phyloP scores from a whole-genome alignment of 2,888 invertebrate genomes.

The Tethea ocularis region DNA sequence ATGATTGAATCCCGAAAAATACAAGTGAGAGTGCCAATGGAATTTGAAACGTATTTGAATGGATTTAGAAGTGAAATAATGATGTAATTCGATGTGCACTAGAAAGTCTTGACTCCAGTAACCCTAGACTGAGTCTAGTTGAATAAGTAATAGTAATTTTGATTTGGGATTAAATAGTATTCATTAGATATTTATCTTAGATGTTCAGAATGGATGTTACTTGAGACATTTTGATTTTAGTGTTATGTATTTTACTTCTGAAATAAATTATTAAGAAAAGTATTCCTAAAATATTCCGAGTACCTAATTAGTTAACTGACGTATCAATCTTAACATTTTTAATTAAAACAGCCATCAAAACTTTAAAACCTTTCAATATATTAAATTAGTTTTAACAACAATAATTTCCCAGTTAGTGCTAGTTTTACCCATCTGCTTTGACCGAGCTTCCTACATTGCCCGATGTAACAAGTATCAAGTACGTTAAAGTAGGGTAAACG shows the following conservation, averaged over 20 bases:
- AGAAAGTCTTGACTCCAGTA: slow-evolving; percentile 60
- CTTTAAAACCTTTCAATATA: no score
- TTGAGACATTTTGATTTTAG: neutral
- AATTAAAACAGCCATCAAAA: no score
- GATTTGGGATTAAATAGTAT: slow-evolving; percentile 35
- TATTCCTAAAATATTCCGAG: no score
- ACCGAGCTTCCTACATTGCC: no score
- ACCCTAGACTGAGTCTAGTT: slow-evolving; percentile 47
- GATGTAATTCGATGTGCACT: slow-evolving; percentile 32
- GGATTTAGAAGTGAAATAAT: slow-evolving; percentile 38
- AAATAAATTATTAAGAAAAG: no score
- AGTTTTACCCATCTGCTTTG: no score
- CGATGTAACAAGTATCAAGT: neutral
- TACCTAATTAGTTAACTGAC: no score
- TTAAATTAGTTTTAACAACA: no score
- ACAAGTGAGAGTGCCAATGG: slow-evolving; percentile 44
- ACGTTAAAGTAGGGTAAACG: slow-evolving; percentile 30
- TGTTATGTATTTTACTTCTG: no score
- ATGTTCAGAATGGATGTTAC: neutral
- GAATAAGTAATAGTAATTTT: slow-evolving; percentile 60
- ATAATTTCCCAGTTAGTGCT: no score
- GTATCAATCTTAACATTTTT: no score
- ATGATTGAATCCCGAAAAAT: slow-evolving; percentile 20
- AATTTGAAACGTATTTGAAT: slow-evolving; percentile 45
- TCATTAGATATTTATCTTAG: slow-evolving; percentile 25